Conservation (phyloP, 1,140 invertebrate genomes). For the Manduca sexta region DNA sequence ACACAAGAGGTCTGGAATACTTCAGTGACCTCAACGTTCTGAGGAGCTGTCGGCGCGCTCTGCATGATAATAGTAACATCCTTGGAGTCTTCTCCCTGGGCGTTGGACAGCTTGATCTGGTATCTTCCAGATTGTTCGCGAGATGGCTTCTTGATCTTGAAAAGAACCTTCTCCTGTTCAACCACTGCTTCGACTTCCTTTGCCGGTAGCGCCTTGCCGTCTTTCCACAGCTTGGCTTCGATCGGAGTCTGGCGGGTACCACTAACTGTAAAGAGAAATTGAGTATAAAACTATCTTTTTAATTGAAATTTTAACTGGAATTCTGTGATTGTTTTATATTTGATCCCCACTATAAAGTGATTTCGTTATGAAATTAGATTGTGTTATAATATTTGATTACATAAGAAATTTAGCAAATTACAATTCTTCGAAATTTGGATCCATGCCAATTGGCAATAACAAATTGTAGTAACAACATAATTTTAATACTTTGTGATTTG, state of each 20-base stretch:
- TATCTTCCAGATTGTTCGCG: slow-evolving; percentile 87
- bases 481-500: too few species aligned
- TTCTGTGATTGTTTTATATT: too few species aligned
- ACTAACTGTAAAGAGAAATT: slow-evolving; percentile 76
- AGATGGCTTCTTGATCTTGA: slow-evolving; percentile 92
- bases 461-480: too few species aligned
- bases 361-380: too few species aligned
- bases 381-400: too few species aligned
- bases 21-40: slow-evolving; percentile 92
- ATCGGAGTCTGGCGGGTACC: slow-evolving; percentile 90
- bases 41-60: slow-evolving; percentile 88
- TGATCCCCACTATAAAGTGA: too few species aligned
- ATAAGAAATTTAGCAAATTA: too few species aligned
- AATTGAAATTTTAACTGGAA: too few species aligned
- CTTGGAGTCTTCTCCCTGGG: slow-evolving; percentile 89
- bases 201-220: slow-evolving; percentile 88
- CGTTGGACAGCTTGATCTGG: slow-evolving; percentile 89
- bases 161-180: slow-evolving; percentile 90
- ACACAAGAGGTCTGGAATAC: slow-evolving; percentile 94
- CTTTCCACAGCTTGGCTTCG: slow-evolving; percentile 90
- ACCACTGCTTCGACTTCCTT: slow-evolving; percentile 94
- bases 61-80: slow-evolving; percentile 91
- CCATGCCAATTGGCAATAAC: too few species aligned
- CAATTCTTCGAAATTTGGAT: too few species aligned
- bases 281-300: neutral